These are phyloP conservation scores for Diadema setosum DNA, from an alignment of 35 echinoderm and acorn worm species.

Conservation along the genomic window DNA sequence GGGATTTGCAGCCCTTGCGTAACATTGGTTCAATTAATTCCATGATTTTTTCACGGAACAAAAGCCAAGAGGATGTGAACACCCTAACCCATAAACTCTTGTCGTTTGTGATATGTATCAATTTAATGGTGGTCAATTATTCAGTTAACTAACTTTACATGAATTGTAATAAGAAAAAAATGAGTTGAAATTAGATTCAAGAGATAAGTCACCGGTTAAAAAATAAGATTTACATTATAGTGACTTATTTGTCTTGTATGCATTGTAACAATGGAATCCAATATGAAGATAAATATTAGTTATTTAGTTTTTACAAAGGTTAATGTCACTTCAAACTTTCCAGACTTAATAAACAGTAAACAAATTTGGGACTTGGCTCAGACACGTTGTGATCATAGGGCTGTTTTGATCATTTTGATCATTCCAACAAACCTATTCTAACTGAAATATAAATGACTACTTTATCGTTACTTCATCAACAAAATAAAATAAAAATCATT, in stretches of 20 bases:
- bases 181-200: not conserved
- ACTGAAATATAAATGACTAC: not conserved
- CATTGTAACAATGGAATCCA: not conserved
- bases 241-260: not conserved
- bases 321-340: not conserved
- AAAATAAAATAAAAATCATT: not conserved
- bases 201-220: not conserved
- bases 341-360: not conserved
- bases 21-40: no score
- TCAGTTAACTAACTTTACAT: not conserved
- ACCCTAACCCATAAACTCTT: not conserved
- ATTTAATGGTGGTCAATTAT: not conserved
- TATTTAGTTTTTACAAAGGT: not conserved
- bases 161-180: not conserved
- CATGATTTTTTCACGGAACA: not conserved
- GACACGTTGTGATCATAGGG: not conserved
- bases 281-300: not conserved
- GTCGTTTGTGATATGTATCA: not conserved
- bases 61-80: not conserved
- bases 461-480: not conserved
- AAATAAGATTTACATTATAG: not conserved
- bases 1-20: not conserved
- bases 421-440: not conserved
- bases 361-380: not conserved
- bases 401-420: not conserved